Conservation (phyloP, 1,140 invertebrate species). For the Drosophila repletoides region DNA sequence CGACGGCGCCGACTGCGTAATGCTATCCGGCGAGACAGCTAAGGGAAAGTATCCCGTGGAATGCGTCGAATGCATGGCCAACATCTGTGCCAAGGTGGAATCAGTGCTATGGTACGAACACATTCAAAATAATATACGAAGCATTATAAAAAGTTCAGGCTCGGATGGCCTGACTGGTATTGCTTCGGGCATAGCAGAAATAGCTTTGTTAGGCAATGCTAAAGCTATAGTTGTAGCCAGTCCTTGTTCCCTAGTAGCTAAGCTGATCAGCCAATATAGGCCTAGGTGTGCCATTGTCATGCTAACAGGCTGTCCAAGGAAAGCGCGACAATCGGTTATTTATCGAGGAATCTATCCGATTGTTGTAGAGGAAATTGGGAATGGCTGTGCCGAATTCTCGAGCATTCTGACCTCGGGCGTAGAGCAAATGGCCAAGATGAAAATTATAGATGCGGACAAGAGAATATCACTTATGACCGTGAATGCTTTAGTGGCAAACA, state of each 20-base stretch:
- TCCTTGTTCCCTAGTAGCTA: conserved; percentile 28
- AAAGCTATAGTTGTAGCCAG: conserved; percentile 52
- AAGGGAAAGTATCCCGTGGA: conserved; percentile 97
- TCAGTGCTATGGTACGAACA: conserved; percentile 54
- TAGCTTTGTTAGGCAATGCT: conserved; percentile 30
- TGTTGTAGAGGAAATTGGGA: conserved; percentile 42
- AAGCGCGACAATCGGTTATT: conserved; percentile 38
- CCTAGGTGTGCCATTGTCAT: conserved; percentile 49
- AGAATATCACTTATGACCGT: conserved; percentile 36
- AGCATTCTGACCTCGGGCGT: conserved; percentile 35
- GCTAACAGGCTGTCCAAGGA: conserved; percentile 20
- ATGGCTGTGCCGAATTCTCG: conserved; percentile 30
- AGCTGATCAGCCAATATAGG: conserved; percentile 50
- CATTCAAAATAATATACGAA: conserved; percentile 42
- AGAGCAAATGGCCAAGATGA: conserved; percentile 20
- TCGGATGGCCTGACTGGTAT: conserved; percentile 41
- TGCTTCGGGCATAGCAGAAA: conserved; percentile 42
- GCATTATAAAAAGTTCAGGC: neutral
- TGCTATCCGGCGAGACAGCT: conserved; percentile 98
- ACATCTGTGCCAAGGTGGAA: conserved; percentile 56
- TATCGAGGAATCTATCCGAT: conserved; percentile 48
- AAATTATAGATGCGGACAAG: conserved; percentile 25
- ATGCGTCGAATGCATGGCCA: conserved; percentile 44
- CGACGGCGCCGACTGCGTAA: conserved; percentile 98
- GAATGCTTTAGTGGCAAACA: conserved; percentile 46